phyloP scores from a whole-genome alignment of 2,888 invertebrate species.

The Ligdia adustata region DNA sequence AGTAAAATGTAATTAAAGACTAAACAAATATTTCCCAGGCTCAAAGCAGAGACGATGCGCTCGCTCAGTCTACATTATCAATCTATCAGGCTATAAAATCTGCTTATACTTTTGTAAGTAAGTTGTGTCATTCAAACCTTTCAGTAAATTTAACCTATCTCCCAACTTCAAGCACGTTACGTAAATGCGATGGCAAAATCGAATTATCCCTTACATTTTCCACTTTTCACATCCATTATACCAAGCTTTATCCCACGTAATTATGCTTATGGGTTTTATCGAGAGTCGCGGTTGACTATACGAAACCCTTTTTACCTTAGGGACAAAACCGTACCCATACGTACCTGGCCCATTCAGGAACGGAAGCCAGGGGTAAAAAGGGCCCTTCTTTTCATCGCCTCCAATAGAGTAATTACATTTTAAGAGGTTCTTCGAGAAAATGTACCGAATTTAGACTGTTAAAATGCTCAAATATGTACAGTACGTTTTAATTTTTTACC shows the following conservation, averaged over 20 bases:
- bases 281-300: slow-evolving; percentile 18
- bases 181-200: background rate
- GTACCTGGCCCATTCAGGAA: slow-evolving; percentile 26
- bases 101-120: no score
- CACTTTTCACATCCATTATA: slow-evolving; percentile 3
- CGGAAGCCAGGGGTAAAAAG: slow-evolving; percentile 45
- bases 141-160: no score
- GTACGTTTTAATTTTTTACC: background rate
- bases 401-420: slow-evolving; percentile 67
- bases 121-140: no score
- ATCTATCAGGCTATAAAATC: no score
- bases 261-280: slow-evolving; percentile 25
- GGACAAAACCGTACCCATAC: slow-evolving; percentile 24
- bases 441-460: slow-evolving; percentile 54
- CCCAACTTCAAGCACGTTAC: no score
- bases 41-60: no score
- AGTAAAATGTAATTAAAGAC: no score
- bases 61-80: no score
- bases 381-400: slow-evolving; percentile 56
- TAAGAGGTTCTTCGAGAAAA: slow-evolving; percentile 50
- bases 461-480: slow-evolving; percentile 46
- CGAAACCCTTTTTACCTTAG: slow-evolving; percentile 33
- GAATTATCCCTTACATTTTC: background rate
- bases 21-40: no score
- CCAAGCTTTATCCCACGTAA: slow-evolving; percentile 9